A percentile compares a stretch with the other conserved stretches of the same genome.
These are phyloP conservation scores for Prorops nasuta DNA, from an alignment of 1,140 invertebrate species.

Conservation along the genomic window DNA sequence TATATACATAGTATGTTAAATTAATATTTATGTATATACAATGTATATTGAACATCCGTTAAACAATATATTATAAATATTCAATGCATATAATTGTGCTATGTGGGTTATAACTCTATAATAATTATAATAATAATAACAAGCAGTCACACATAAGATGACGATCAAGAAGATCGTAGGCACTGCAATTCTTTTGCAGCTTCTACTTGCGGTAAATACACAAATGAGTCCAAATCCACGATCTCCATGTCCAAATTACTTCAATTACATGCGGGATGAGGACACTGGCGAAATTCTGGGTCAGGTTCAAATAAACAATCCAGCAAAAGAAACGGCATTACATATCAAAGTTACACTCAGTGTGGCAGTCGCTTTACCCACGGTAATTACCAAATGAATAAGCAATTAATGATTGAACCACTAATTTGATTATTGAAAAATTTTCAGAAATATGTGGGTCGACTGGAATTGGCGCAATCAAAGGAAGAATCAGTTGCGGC, in stretches of 20 bases:
- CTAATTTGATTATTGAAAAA: background rate
- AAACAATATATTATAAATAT: too few relatives aligned
- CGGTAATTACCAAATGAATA: conserved; percentile 25
- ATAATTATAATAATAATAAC: too few relatives aligned
- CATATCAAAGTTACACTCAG: conserved; percentile 35
- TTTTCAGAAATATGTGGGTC: conserved; percentile 40
- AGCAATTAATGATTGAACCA: background rate
- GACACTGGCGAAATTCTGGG: conserved; percentile 42
- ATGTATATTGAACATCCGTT: too few relatives aligned
- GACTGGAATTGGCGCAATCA: conserved; percentile 36
- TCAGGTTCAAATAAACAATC: conserved; percentile 31
- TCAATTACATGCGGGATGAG: conserved; percentile 43
- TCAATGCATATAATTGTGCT: too few relatives aligned
- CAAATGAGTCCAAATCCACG: too few relatives aligned
- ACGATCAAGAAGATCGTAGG: too few relatives aligned
- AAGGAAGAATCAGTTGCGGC: conserved; percentile 29
- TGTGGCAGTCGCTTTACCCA: conserved; percentile 29
- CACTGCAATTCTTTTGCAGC: too few relatives aligned
- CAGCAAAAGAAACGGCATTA: conserved; percentile 32
- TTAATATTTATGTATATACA: too few relatives aligned
- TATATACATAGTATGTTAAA: too few relatives aligned
- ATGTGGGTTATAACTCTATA: too few relatives aligned
- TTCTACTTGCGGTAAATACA: too few relatives aligned
- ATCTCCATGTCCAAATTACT: conserved; percentile 52
- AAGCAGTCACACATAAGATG: too few relatives aligned